These are phyloP conservation scores for Onychomys torridus DNA, from an alignment of 2,797 vertebrate genomes.

Conservation along the genomic window DNA sequence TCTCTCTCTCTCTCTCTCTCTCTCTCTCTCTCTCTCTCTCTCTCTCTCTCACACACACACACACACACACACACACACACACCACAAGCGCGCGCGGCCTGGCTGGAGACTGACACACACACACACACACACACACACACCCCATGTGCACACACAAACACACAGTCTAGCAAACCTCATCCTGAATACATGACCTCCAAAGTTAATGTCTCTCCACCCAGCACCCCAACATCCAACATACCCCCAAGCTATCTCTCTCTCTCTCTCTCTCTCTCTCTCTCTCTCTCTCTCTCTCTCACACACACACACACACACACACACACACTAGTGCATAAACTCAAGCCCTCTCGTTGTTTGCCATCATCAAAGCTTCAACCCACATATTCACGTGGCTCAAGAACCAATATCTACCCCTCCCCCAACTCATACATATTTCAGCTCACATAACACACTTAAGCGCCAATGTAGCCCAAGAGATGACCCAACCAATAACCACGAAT, in stretches of 20 bases:
- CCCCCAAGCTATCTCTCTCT: neutral
- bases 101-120: neutral
- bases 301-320: neutral
- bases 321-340: neutral
- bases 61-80: no score
- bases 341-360: neutral
- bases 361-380: neutral
- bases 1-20: neutral
- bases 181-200: neutral
- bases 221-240: neutral
- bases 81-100: no score
- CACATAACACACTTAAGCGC: neutral
- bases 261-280: neutral
- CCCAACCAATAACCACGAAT: neutral
- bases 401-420: neutral
- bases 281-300: neutral
- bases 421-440: neutral
- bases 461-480: neutral
- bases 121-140: neutral
- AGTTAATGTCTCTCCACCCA: neutral
- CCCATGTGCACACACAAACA: no score
- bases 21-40: neutral
- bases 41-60: neutral
- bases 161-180: neutral
- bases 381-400: neutral